Base-by-base conservation (phyloP, 2,797 vertebrate species). In the Bradypodion pumilum region DNA sequence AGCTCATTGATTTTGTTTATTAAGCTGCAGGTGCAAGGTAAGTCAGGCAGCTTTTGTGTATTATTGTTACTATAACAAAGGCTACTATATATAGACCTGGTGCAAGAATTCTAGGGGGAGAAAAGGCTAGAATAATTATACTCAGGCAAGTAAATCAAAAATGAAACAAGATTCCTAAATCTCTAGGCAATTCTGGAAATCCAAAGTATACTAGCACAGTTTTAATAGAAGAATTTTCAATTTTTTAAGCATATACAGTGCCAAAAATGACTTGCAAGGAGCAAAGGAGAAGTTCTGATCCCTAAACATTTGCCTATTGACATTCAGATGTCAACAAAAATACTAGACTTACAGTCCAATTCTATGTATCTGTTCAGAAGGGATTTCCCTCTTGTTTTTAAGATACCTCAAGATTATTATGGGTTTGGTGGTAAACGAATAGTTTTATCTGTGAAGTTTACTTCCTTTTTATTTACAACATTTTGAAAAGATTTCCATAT, bases 361-460 rank as follows among this genome's bases (percentile, higher is more conserved):
- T 62, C 5, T 62, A 56, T 15, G 62, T 44, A n/a, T 73, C 29
- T 40, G 35, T 27, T 44, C 80, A 44, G 7, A 73, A 40, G 29
- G 42, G 60, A n/a, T n/a, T 35, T 2, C 52, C 5, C 5, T 13
- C 25, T n/a, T 25, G 56, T 81, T 69, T 56, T 62, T 13, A 63
- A 70, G 35, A 79, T 68, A 2, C 29, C 65, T 82, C 52, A 25
- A 87, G 29, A 60, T 81, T 83, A 89, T 77, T 81, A 86, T 66
- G 80, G 74, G 72, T 62, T 75, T 27, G 21, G n/a, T 70, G 16
- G 10, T 60, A 35, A 52, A 21, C 37, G 66, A 68, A 74, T 15
- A 10, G 25, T 52, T 68, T 44, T 35, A 81, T 81, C 40, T 76
- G 70, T 40, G 87, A 32, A 68, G 44, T 85, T 69, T 80, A 80